A percentile compares a stretch with the other conserved stretches of the same genome.
Evolutionary conservation across 2,797 vertebrate genomes (phyloP).

Genomic region (Heterohyrax brucei): DNA sequence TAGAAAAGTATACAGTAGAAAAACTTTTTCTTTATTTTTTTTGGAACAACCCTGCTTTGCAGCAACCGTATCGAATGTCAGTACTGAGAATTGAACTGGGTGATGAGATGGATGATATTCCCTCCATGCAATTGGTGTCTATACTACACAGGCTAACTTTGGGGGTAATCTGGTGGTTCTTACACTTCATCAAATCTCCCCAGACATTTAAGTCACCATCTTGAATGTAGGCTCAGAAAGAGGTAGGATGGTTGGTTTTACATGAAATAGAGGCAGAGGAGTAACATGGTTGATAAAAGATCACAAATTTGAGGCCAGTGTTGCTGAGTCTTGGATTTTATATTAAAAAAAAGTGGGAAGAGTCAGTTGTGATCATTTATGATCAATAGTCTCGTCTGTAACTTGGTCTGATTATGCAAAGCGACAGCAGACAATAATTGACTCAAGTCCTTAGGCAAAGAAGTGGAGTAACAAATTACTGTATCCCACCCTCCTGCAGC

Average conservation of each 20-base stretch:
- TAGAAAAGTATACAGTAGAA: neutral
- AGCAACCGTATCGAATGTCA: neutral
- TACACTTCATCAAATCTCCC: slow-evolving; percentile 34
- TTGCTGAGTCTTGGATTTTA: neutral
- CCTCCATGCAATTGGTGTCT: neutral
- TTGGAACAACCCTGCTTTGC: slow-evolving; percentile 3
- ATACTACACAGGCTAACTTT: neutral
- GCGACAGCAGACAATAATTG: neutral
- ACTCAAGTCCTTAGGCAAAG: neutral
- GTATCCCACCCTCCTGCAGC: neutral
- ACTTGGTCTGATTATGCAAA: neutral
- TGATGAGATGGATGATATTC: neutral
- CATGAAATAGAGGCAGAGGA: neutral
- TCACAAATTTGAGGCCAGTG: neutral
- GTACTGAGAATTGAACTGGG: neutral
- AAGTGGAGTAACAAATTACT: neutral
- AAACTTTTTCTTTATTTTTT: neutral
- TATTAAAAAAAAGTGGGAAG: neutral
- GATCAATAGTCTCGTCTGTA: neutral
- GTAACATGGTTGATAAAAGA: neutral
- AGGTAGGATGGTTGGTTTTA: neutral
- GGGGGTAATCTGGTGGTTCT: neutral
- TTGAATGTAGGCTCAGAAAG: neutral
- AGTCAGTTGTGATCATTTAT: slow-evolving; percentile 10
- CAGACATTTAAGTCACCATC: neutral